Evolutionary conservation across 1,140 invertebrate species (phyloP), one percentile per base, ranked within the genome.

Genomic region (Leptinotarsa texana): DNA sequence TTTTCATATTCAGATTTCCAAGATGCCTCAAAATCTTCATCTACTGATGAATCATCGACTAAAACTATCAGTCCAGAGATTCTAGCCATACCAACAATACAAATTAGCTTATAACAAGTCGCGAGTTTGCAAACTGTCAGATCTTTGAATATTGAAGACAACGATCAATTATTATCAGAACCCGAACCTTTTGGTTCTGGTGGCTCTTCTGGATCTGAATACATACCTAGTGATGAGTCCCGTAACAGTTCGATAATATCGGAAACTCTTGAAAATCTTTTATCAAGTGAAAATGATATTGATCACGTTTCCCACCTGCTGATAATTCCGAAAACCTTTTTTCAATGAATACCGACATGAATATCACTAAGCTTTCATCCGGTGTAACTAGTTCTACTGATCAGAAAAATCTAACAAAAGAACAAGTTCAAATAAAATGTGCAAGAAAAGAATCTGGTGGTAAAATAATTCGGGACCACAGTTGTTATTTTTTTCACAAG

Each of bases 401-500:
- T 66, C 49, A 51, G 13, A 66, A 15, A 66, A 66, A 22, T 66
- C 5, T 21, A 66, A 24, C 63, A 66, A 66, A 33, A 13, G 63
- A 66, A 33, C 18, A 21, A 66, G 63, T 66, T 66, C 15, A 66
- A 66, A 69, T 69, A 69, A 69, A 69, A 17, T 69, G 68, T 69
- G 51, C 57, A 18, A 72, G 61, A 72, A 71, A 71, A 71, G 21
- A 13, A 17, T 51, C 49, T 51, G 49, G 49, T n/a, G 73, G 73
- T 61, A 74, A 74, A 24, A 74, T 49, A 61, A 51, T 74, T 13
- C 24, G 73, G 27, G 21, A 33, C 27, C 73, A 74, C 18, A n/a
- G 21, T 18, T 74, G 73, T 51, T 74, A 74, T 69, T 74, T 74
- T 69, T 74, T 66, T 51, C 49, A 69, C 17, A 74, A 74, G 47